Percentiles rank a stretch among this genome's conserved stretches.
Evolutionary conservation across 2,888 invertebrate species (phyloP).

Genomic region (Mythimna impura): DNA sequence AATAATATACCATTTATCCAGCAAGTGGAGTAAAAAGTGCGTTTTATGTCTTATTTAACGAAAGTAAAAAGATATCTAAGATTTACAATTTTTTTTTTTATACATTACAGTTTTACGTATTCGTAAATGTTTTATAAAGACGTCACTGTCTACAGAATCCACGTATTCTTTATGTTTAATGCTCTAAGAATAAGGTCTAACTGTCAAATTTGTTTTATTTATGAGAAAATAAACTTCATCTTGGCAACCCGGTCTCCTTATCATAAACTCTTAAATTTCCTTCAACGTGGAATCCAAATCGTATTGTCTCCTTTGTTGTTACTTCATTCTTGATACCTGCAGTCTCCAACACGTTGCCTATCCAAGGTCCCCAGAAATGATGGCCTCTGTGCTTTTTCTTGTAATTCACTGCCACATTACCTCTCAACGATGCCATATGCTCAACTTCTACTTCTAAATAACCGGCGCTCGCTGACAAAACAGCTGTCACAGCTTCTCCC

Average conservation of each 20-base stretch:
- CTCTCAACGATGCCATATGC: constrained; percentile 74
- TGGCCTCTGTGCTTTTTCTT: constrained; percentile 73
- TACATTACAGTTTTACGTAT: too few species aligned
- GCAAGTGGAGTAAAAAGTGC: too few species aligned
- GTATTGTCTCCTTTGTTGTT: constrained; percentile 70
- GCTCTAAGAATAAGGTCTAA: too few species aligned
- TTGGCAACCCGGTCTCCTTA: constrained; percentile 71
- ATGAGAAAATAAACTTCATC: constrained; percentile 55
- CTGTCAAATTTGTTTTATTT: too few species aligned
- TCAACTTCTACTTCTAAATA: constrained; percentile 77
- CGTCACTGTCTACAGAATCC: too few species aligned
- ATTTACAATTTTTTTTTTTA: too few species aligned
- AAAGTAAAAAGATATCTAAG: too few species aligned
- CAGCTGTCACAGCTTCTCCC: constrained; percentile 77
- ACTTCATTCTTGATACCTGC: constrained; percentile 74
- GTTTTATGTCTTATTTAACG: too few species aligned
- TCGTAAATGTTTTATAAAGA: too few species aligned
- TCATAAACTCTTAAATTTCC: constrained; percentile 79
- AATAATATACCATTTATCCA: too few species aligned
- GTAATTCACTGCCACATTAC: constrained; percentile 81
- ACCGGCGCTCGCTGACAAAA: constrained; percentile 77
- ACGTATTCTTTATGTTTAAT: too few species aligned
- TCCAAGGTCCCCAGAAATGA: constrained; percentile 79
- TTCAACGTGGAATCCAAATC: constrained; percentile 78
- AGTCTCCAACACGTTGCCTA: constrained; percentile 72